Conservation (phyloP, 2,797 vertebrate genomes). For the Parambassis ranga region DNA sequence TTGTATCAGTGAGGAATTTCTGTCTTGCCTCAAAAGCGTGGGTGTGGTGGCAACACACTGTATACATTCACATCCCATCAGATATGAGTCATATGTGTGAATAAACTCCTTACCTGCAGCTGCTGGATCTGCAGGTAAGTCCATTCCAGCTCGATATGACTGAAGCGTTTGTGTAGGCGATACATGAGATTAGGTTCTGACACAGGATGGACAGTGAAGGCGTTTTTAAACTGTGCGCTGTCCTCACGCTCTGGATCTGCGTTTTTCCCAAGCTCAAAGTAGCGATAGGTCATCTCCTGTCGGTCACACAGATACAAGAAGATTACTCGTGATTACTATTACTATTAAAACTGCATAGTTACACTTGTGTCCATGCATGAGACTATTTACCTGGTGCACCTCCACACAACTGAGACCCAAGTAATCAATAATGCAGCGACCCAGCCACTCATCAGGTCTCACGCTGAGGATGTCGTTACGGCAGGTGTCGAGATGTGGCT, state of each 20-base stretch:
- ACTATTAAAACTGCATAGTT: background rate
- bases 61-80: constrained; percentile 5
- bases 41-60: constrained; percentile 6
- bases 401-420: constrained; percentile 90
- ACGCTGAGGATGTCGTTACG: constrained; percentile 96
- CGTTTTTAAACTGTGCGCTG: constrained; percentile 83
- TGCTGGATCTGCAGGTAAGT: constrained; percentile 90
- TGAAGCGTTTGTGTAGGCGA: constrained; percentile 92
- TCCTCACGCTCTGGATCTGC: constrained; percentile 90
- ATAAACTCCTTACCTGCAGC: constrained; percentile 85
- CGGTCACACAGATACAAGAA: constrained; percentile 9
- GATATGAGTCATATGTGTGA: background rate
- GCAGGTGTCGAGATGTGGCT: constrained; percentile 90
- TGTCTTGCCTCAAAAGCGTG: background rate
- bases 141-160: constrained; percentile 89
- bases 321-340: background rate
- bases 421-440: constrained; percentile 96
- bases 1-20: constrained; percentile 35
- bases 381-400: constrained; percentile 85
- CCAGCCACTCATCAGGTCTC: constrained; percentile 95
- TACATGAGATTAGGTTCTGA: constrained; percentile 92
- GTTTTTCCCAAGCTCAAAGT: constrained; percentile 93
- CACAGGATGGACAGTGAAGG: constrained; percentile 90
- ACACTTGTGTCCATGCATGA: no score
- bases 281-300: constrained; percentile 90